A percentile compares a stretch with the other conserved stretches of the same genome.
Conservation (phyloP, 1,140 invertebrate species). For the Schlechtendalia chinensis region DNA sequence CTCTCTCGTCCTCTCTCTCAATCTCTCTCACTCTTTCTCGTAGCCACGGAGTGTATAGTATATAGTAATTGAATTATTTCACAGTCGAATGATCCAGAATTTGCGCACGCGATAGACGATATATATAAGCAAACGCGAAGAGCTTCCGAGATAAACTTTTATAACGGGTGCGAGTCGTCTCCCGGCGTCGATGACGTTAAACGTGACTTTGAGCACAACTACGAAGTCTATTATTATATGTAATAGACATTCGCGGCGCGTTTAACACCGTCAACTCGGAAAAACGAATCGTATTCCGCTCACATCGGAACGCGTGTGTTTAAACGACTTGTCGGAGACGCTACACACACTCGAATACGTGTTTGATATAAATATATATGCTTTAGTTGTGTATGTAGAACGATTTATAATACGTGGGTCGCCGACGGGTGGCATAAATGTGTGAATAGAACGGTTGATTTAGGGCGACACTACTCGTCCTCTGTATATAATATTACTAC, state of each 20-base stretch:
- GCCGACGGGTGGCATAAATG: too few species aligned
- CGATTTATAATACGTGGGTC: too few species aligned
- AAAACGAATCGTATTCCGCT: constrained; percentile 3
- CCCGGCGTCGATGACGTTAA: neutral
- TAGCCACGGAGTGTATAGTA: neutral
- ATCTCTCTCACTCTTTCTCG: too few species aligned
- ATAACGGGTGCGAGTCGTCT: neutral
- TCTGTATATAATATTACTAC: too few species aligned
- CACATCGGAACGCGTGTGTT: neutral
- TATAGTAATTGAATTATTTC: constrained; percentile 27
- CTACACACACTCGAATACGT: neutral
- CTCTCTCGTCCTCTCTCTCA: neutral
- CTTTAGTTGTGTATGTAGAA: neutral
- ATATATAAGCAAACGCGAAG: neutral
- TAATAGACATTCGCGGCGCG: neutral
- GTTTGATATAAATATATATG: neutral
- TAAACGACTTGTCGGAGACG: neutral
- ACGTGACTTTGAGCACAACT: constrained; percentile 5
- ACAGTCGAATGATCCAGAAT: constrained; percentile 19
- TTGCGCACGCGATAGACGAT: neutral
- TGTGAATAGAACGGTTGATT: constrained; percentile 10
- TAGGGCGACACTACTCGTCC: neutral
- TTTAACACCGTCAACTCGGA: too few species aligned
- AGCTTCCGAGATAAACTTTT: constrained; percentile 8
- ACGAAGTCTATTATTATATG: constrained; percentile 4